phyloP scores from a whole-genome alignment of 2,888 invertebrate genomes.

The Diaphora mendica region DNA sequence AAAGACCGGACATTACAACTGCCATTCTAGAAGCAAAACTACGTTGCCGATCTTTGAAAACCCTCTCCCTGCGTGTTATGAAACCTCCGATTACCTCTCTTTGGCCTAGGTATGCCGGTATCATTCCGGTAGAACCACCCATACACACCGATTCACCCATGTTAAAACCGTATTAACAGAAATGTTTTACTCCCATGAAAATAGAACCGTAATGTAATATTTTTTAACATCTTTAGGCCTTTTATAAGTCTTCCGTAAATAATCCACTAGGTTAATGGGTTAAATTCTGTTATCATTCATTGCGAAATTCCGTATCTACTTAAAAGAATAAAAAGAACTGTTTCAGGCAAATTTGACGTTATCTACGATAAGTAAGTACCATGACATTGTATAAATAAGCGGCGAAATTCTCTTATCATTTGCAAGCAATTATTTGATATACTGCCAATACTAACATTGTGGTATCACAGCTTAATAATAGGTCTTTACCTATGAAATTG shows the following conservation, averaged over 20 bases:
- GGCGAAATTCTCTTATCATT: conserved; percentile 12
- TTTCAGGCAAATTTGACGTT: conserved; percentile 9
- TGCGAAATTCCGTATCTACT: conserved; percentile 8
- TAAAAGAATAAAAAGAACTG: not conserved
- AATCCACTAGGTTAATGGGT: conserved; percentile 15
- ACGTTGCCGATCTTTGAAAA: not conserved
- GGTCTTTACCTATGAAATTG: too few relatives aligned
- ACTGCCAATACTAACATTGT: not conserved
- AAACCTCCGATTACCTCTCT: not conserved
- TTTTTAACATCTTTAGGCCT: not conserved
- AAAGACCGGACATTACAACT: not conserved
- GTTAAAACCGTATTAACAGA: not conserved
- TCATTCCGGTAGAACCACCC: not conserved
- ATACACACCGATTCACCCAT: not conserved
- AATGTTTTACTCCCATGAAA: not conserved
- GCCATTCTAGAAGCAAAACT: not conserved
- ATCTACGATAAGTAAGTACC: conserved; percentile 21
- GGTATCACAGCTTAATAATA: too few relatives aligned
- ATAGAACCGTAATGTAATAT: not conserved
- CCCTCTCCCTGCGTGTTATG: not conserved
- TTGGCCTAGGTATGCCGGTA: not conserved
- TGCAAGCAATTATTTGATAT: conserved; percentile 4
- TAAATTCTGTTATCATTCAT: conserved; percentile 7
- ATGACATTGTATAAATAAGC: conserved; percentile 19
- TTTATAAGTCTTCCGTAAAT: not conserved